Evolutionary conservation across 2,888 invertebrate genomes (phyloP).

Genomic region (Heliconius charithonia): DNA sequence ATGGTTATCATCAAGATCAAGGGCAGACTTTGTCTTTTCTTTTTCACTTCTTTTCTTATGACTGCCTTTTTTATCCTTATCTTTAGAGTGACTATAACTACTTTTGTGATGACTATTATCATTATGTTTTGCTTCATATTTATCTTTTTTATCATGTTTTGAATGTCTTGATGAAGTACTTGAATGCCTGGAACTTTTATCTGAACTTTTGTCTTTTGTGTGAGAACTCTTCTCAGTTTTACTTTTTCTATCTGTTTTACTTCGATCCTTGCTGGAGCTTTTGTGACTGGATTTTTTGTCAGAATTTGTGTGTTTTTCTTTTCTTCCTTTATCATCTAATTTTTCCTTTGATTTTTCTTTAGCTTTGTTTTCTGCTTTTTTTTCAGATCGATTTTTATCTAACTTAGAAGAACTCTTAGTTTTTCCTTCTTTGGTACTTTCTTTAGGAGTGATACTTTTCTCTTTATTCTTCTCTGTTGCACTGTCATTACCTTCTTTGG

Average conservation of each 20-base stretch:
- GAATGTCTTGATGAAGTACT: constrained; percentile 41
- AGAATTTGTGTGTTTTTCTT: constrained; percentile 56
- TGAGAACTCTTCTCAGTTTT: constrained; percentile 61
- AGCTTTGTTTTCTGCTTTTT: constrained; percentile 51
- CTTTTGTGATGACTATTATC: constrained; percentile 56
- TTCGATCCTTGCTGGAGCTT: constrained; percentile 66
- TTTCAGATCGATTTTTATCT: constrained; percentile 55
- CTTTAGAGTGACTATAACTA: constrained; percentile 60
- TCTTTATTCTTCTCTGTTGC: constrained; percentile 10
- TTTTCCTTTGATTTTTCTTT: constrained; percentile 56
- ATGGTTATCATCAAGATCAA: constrained; percentile 63
- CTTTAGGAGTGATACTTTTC: not conserved
- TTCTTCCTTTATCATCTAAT: constrained; percentile 57
- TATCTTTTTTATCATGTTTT: constrained; percentile 50
- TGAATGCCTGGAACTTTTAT: constrained; percentile 40
- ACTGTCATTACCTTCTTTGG: constrained; percentile 44
- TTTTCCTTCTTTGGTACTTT: constrained; percentile 53
- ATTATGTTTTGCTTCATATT: constrained; percentile 59
- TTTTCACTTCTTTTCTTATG: constrained; percentile 52
- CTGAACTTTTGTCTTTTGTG: constrained; percentile 43
- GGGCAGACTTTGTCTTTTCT: constrained; percentile 38
- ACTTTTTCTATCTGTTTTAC: constrained; percentile 62
- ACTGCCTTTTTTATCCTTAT: constrained; percentile 59
- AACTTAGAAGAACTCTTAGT: constrained; percentile 51
- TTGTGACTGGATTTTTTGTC: constrained; percentile 65